A percentile compares a stretch with the other conserved stretches of the same genome.
phyloP scores from a whole-genome alignment of 2,888 invertebrate genomes.

The Brachyptera risi region DNA sequence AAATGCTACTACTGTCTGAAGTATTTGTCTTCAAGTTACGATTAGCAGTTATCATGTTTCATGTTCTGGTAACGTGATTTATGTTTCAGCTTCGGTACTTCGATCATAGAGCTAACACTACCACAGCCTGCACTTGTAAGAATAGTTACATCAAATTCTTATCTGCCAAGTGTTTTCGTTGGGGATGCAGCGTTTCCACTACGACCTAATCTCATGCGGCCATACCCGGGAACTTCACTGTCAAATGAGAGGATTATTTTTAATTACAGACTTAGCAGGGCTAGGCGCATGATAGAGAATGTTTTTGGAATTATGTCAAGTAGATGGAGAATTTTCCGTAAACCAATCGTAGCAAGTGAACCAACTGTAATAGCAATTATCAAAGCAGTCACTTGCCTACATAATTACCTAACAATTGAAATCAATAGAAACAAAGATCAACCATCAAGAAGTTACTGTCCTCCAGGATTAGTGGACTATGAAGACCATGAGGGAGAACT shows the following conservation, averaged over 20 bases:
- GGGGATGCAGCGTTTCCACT: no score
- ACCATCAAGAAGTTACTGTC: background rate
- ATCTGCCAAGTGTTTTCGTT: slow-evolving; percentile 19
- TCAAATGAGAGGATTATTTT: slow-evolving; percentile 27
- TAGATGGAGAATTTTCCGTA: slow-evolving; percentile 26
- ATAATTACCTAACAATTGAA: background rate
- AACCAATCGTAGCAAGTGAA: background rate
- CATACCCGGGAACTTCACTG: no score
- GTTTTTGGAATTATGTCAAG: slow-evolving; percentile 32
- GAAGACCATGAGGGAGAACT: background rate
- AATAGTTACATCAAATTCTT: no score
- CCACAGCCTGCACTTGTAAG: no score
- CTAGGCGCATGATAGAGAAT: slow-evolving; percentile 28
- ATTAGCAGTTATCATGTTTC: no score
- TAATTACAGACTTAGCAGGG: slow-evolving; percentile 32
- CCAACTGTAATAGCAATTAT: background rate
- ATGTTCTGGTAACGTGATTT: no score
- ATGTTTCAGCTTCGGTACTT: no score
- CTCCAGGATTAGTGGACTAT: background rate
- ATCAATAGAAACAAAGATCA: background rate
- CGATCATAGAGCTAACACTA: no score
- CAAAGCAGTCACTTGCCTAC: background rate
- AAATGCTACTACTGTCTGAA: no score
- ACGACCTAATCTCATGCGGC: no score
- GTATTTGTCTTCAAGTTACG: background rate